A percentile compares a stretch with the other conserved stretches of the same genome.
Evolutionary conservation across 2,113 vertebrate species (phyloP).

Genomic region (Oceanodroma tethys): DNA sequence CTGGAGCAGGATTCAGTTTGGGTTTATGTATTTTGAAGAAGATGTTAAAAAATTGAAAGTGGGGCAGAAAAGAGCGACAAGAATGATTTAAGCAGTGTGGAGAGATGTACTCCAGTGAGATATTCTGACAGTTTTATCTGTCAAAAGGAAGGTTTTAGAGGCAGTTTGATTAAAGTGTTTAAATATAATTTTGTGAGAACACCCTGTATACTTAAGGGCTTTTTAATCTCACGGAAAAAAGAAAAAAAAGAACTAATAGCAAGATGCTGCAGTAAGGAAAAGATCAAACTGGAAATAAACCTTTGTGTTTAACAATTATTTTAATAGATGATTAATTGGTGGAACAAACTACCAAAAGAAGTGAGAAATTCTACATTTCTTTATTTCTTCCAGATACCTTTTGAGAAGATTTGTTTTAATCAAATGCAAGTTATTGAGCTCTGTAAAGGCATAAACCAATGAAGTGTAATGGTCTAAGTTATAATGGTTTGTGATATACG

Average conservation of each 20-base stretch:
- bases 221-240: background rate
- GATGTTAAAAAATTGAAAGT: background rate
- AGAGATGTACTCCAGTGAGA: background rate
- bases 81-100: background rate
- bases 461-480: background rate
- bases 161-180: background rate
- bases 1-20: background rate
- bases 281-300: background rate
- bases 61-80: background rate
- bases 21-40: background rate
- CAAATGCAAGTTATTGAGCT: background rate
- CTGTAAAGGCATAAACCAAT: background rate
- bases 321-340: background rate
- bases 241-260: background rate
- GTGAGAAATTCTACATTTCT: background rate
- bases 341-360: background rate
- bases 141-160: background rate
- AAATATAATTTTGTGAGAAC: background rate
- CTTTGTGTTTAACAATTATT: background rate
- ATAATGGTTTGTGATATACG: background rate
- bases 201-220: background rate
- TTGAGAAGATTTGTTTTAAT: background rate
- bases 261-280: background rate
- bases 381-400: background rate
- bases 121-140: background rate